These are phyloP conservation scores for Glareola pratincola DNA, from an alignment of 2,113 vertebrate genomes.

Conservation along the genomic window DNA sequence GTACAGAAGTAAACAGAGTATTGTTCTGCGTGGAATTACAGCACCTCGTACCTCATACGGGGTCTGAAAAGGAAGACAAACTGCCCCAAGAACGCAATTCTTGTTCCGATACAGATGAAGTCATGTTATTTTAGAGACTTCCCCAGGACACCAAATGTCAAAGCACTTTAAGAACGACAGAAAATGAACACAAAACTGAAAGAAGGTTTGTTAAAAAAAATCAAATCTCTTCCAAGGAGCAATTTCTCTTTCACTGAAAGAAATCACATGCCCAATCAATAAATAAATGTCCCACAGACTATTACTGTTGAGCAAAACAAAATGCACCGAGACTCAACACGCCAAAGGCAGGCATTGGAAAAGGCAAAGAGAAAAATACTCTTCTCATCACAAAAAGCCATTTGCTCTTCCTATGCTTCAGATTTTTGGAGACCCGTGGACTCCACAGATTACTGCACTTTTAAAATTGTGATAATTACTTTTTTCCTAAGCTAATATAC, in stretches of 20 bases:
- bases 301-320: neutral
- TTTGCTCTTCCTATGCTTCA: neutral
- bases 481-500: neutral
- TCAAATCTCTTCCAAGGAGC: neutral
- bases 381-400: neutral
- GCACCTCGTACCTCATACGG: neutral
- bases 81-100: neutral
- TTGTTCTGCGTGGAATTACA: neutral
- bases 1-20: neutral
- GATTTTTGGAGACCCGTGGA: neutral
- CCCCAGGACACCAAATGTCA: neutral
- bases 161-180: neutral
- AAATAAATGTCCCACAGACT: neutral
- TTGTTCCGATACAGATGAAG: neutral
- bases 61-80: neutral
- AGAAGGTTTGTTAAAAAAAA: neutral
- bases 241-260: neutral
- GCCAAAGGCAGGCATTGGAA: neutral
- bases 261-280: neutral
- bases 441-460: neutral
- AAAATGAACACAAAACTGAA: neutral
- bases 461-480: neutral
- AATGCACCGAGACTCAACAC: neutral
- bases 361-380: neutral
- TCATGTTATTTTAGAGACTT: neutral